phyloP scores from a whole-genome alignment of 2,113 vertebrate species.

The Takifugu bimaculatus region DNA sequence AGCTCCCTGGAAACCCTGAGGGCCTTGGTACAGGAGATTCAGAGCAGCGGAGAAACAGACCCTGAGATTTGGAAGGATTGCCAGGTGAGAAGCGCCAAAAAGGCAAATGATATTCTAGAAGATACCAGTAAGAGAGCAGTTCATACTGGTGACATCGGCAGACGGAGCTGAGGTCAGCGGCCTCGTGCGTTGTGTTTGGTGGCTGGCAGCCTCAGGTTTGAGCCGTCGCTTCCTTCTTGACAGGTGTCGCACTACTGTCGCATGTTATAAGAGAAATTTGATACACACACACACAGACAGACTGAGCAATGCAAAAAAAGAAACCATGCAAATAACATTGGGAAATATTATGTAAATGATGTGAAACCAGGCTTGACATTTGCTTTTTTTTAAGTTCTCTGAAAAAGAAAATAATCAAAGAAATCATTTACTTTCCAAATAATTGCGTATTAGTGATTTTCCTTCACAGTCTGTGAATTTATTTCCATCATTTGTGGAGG shows the following conservation, averaged over 20 bases:
- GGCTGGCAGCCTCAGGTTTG: conserved; percentile 36
- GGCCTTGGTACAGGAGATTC: conserved; percentile 84
- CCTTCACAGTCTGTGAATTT: no score
- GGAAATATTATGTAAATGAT: no score
- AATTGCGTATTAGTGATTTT: no score
- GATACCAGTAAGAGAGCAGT: neutral
- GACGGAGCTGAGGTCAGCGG: conserved; percentile 15
- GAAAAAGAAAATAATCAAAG: no score
- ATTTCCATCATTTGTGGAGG: no score
- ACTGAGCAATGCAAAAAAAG: no score
- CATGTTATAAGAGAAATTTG: neutral
- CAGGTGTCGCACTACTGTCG: neutral
- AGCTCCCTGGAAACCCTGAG: conserved; percentile 78
- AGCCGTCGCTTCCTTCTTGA: conserved; percentile 39
- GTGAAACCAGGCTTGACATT: no score
- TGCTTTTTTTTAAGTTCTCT: no score
- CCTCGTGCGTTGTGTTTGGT: conserved; percentile 16
- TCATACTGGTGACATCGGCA: neutral
- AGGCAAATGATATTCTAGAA: neutral
- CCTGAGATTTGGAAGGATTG: conserved; percentile 84
- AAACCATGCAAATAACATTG: no score
- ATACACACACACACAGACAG: neutral
- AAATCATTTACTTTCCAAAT: no score
- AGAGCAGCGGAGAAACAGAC: conserved; percentile 77
- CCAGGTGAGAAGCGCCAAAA: conserved; percentile 76